phyloP scores from a whole-genome alignment of 2,797 vertebrate genomes.

The Scomberomorus guttatus region DNA sequence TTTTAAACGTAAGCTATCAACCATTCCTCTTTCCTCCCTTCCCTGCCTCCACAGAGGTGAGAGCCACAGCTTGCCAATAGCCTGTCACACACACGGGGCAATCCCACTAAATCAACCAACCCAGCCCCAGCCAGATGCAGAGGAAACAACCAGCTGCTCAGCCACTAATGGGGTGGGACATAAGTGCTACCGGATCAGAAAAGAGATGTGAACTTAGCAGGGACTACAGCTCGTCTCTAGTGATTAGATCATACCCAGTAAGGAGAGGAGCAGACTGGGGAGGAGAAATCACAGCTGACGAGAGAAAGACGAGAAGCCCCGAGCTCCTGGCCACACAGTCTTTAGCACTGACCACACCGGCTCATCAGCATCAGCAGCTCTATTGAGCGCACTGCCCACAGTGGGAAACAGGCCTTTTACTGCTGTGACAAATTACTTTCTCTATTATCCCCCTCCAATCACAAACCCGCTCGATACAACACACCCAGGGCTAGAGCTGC shows the following conservation, averaged over 20 bases:
- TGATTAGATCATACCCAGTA: slow-evolving; percentile 5
- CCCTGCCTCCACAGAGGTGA: slow-evolving; percentile 13
- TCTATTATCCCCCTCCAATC: slow-evolving; percentile 10
- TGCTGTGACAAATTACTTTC: slow-evolving; percentile 27
- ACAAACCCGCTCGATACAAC: slow-evolving; percentile 7
- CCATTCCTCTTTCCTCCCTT: background rate
- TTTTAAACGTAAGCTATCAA: background rate
- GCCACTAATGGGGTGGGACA: slow-evolving; percentile 11
- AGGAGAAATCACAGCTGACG: background rate
- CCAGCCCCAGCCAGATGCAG: slow-evolving; percentile 1
- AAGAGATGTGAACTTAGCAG: background rate
- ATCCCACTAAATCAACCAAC: slow-evolving; percentile 15
- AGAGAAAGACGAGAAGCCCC: background rate
- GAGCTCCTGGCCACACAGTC: background rate
- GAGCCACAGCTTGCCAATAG: slow-evolving; percentile 10
- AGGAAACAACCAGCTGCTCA: slow-evolving; percentile 10
- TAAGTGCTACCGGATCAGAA: background rate
- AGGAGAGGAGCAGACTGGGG: background rate
- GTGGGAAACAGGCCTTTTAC: slow-evolving; percentile 25
- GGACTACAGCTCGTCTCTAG: background rate
- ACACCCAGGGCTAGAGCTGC: background rate
- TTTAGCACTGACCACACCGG: slow-evolving; percentile 1
- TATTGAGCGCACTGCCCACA: background rate
- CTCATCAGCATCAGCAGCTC: slow-evolving; percentile 21
- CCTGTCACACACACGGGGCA: background rate